Conservation (phyloP, 1,140 invertebrate genomes). For the Drosophila simulans region DNA sequence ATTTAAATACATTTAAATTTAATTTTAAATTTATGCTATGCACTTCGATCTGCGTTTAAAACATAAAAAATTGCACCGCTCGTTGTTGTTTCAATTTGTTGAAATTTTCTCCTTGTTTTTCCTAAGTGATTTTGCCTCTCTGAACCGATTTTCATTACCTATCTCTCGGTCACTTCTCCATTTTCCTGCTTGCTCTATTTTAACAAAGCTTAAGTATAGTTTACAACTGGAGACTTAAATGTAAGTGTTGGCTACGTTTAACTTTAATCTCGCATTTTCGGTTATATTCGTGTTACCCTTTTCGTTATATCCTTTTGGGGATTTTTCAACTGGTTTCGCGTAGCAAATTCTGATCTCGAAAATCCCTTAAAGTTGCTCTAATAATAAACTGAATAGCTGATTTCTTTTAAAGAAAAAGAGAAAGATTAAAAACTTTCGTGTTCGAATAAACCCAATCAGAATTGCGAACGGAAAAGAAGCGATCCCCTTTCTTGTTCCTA, state of each 20-base stretch:
- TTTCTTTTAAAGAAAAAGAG: not conserved
- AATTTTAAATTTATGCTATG: conserved; percentile 80
- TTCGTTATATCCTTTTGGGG: conserved; percentile 1
- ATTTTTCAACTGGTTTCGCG: not conserved
- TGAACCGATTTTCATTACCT: not conserved
- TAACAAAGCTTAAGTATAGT: conserved; percentile 68
- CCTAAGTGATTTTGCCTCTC: conserved; percentile 28
- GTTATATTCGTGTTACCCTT: conserved; percentile 27
- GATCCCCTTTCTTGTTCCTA: conserved; percentile 39
- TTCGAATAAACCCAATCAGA: not conserved
- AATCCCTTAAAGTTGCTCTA: too few relatives aligned
- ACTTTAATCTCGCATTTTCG: conserved; percentile 75
- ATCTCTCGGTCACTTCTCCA: not conserved
- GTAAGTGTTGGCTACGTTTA: conserved; percentile 77
- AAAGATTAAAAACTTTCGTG: not conserved
- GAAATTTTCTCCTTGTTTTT: conserved; percentile 24
- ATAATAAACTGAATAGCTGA: not conserved
- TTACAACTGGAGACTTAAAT: conserved; percentile 69
- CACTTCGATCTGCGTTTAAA: conserved; percentile 79
- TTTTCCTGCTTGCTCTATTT: conserved; percentile 14
- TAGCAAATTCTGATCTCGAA: not conserved
- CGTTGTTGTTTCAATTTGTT: conserved; percentile 63
- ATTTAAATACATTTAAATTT: conserved; percentile 72
- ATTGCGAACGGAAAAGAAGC: not conserved
- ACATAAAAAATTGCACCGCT: conserved; percentile 81